Percentiles rank a stretch among this genome's conserved stretches.
These are phyloP conservation scores for Willowsia nigromaculata DNA, from an alignment of 2,888 invertebrate species.

Conservation along the genomic window DNA sequence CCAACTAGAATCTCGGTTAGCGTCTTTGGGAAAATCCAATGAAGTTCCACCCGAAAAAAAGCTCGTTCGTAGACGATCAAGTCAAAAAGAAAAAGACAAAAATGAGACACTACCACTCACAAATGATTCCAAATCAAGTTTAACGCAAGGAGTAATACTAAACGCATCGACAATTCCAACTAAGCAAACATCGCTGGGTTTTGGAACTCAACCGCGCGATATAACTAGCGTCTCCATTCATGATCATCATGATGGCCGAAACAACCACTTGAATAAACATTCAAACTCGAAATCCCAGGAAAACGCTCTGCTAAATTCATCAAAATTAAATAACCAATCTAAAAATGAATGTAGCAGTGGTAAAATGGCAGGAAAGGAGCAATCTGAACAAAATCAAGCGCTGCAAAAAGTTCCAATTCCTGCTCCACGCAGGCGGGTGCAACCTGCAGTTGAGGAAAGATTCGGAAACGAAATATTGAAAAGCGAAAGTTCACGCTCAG, in stretches of 20 bases:
- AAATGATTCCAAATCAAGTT: neutral
- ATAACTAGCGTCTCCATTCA: too few relatives aligned
- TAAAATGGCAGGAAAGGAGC: neutral
- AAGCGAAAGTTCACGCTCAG: neutral
- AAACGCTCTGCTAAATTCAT: too few relatives aligned
- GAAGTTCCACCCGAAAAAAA: neutral
- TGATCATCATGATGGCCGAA: neutral
- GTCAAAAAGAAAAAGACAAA: neutral
- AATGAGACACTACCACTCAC: neutral
- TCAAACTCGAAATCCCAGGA: conserved; percentile 30
- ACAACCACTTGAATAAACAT: conserved; percentile 46
- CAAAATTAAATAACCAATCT: too few relatives aligned
- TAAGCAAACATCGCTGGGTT: neutral
- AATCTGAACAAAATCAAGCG: neutral
- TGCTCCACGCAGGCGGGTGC: conserved; percentile 18
- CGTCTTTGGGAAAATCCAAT: neutral
- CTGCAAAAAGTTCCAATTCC: conserved; percentile 31
- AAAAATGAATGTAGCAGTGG: neutral
- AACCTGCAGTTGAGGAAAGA: neutral
- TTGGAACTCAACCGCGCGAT: neutral
- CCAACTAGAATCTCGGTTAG: conserved; percentile 29
- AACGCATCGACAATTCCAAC: neutral
- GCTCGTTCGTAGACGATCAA: neutral
- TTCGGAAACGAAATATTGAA: neutral
- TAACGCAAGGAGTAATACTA: too few relatives aligned